A percentile compares a stretch with the other conserved stretches of the same genome.
These are phyloP conservation scores for Ageneiosus marmoratus DNA, from an alignment of 2,113 vertebrate genomes.

Conservation along the genomic window DNA sequence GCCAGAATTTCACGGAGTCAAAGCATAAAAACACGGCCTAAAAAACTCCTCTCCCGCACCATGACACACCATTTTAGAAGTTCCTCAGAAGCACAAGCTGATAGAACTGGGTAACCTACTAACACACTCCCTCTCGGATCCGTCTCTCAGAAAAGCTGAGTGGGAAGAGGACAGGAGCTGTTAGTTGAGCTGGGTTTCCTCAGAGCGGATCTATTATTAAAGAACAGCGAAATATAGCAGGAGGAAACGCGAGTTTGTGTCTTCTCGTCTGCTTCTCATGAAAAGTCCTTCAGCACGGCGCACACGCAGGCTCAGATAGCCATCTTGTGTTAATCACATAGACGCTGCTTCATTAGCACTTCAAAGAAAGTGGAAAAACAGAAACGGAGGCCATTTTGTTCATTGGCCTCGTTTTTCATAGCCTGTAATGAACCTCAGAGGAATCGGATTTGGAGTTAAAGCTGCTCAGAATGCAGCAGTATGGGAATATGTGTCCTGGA, in stretches of 20 bases:
- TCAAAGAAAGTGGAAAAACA: slow-evolving; percentile 50
- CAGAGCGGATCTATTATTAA: slow-evolving; percentile 62
- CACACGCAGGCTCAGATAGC: slow-evolving; percentile 34
- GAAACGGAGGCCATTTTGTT: slow-evolving; percentile 50
- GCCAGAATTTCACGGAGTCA: not conserved
- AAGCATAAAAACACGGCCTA: not conserved
- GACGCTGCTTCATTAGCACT: slow-evolving; percentile 51
- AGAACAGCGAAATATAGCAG: slow-evolving; percentile 10
- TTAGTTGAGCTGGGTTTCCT: slow-evolving; percentile 61
- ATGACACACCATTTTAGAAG: slow-evolving; percentile 42
- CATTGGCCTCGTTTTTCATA: slow-evolving; percentile 47
- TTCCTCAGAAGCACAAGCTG: slow-evolving; percentile 18
- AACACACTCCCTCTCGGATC: slow-evolving; percentile 48
- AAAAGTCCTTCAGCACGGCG: not conserved
- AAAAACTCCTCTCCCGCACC: not conserved
- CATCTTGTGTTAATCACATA: slow-evolving; percentile 47
- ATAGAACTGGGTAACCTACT: slow-evolving; percentile 59
- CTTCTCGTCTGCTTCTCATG: not conserved
- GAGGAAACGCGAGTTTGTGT: not conserved
- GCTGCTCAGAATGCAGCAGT: slow-evolving; percentile 20
- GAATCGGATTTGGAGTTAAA: slow-evolving; percentile 39
- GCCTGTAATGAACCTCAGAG: slow-evolving; percentile 53
- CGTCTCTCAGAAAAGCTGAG: slow-evolving; percentile 18
- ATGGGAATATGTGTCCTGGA: slow-evolving; percentile 42
- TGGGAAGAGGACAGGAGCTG: slow-evolving; percentile 18